Evolutionary conservation across 2,113 vertebrate species (phyloP).

Genomic region (Leiothrix lutea): DNA sequence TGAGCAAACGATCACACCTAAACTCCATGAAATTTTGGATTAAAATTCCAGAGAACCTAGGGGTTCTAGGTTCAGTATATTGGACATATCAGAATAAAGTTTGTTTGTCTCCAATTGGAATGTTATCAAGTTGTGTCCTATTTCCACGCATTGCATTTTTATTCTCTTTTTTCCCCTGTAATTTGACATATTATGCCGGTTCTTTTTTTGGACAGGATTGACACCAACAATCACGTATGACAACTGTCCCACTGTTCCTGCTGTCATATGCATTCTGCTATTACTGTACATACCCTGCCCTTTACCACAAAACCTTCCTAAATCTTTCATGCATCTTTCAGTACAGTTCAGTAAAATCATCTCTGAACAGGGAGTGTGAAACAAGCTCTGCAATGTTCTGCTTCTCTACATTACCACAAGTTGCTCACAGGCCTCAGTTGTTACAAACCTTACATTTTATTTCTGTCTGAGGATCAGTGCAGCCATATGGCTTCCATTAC

Average conservation of each 20-base stretch:
- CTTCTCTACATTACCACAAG: background rate
- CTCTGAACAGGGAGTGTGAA: background rate
- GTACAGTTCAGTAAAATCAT: background rate
- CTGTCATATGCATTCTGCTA: background rate
- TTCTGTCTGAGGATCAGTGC: background rate
- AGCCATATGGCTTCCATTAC: background rate
- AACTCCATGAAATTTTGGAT: background rate
- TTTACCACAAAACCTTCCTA: background rate
- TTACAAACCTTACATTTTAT: background rate
- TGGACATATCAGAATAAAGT: background rate
- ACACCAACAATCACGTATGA: background rate
- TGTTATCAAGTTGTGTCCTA: background rate
- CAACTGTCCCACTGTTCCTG: background rate
- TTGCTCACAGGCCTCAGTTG: background rate
- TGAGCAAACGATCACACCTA: background rate
- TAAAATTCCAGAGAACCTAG: background rate
- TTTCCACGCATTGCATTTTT: background rate
- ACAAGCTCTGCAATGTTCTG: background rate
- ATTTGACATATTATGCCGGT: background rate
- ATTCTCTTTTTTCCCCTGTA: background rate
- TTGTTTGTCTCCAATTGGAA: background rate
- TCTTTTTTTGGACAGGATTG: background rate
- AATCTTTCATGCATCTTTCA: background rate
- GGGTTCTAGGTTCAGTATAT: background rate
- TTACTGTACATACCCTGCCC: fast-evolving